Evolutionary conservation across 2,888 invertebrate species (phyloP).

Genomic region (Hirtodrosophila cameraria): DNA sequence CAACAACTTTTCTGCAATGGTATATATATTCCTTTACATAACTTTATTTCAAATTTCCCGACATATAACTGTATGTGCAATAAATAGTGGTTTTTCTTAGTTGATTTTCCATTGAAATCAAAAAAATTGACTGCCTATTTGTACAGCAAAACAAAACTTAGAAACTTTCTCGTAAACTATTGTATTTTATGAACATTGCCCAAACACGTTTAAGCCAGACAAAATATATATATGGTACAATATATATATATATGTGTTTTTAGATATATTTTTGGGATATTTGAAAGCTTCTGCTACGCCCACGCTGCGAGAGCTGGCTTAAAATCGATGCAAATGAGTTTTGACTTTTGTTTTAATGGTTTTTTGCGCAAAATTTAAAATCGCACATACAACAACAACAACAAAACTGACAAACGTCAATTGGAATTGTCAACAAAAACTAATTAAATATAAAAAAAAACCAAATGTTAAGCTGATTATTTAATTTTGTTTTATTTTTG

Average conservation of each 20-base stretch:
- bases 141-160: not conserved
- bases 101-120: not conserved
- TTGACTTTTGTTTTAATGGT: conserved; percentile 16
- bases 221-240: conserved; percentile 11
- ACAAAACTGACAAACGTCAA: conserved; percentile 1
- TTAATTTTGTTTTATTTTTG: conserved; percentile 25
- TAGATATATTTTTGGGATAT: not conserved
- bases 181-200: conserved; percentile 7
- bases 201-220: conserved; percentile 39
- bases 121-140: not conserved
- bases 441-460: conserved; percentile 18
- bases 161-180: conserved; percentile 37
- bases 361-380: conserved; percentile 21
- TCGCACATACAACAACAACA: not conserved
- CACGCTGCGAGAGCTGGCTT: conserved; percentile 35
- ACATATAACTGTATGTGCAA: too few species aligned
- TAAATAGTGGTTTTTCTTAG: not conserved
- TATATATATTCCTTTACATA: too few species aligned
- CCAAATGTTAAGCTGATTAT: conserved; percentile 62
- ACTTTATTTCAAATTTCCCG: too few species aligned
- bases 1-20: too few species aligned
- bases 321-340: conserved; percentile 49
- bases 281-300: conserved; percentile 36
- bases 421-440: conserved; percentile 15
- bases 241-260: not conserved